Evolutionary conservation across 2,888 invertebrate genomes (phyloP).

Genomic region (Spialia ferax): DNA sequence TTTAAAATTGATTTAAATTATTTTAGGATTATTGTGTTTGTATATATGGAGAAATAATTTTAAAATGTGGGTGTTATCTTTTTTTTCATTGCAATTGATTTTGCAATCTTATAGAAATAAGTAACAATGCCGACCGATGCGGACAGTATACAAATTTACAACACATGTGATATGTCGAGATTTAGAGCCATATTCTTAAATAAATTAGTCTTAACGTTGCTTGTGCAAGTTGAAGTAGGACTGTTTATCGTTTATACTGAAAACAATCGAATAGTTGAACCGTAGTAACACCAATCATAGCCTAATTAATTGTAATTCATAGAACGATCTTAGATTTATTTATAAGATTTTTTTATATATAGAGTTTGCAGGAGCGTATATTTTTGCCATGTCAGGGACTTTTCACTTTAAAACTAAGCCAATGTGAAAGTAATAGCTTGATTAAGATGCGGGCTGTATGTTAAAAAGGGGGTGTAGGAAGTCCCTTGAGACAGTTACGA

Average conservation of each 20-base stretch:
- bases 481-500: slow-evolving; percentile 42
- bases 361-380: slow-evolving; percentile 60
- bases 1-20: slow-evolving; percentile 29
- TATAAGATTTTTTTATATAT: slow-evolving; percentile 70
- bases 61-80: neutral
- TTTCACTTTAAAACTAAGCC: slow-evolving; percentile 11
- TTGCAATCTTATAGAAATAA: slow-evolving; percentile 16
- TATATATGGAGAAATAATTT: slow-evolving; percentile 35
- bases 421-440: slow-evolving; percentile 21
- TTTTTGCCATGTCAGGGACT: slow-evolving; percentile 40
- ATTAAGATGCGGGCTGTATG: slow-evolving; percentile 14
- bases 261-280: slow-evolving; percentile 67
- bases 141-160: slow-evolving; percentile 44
- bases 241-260: slow-evolving; percentile 56
- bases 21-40: slow-evolving; percentile 40
- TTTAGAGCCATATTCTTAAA: slow-evolving; percentile 62
- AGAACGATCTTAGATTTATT: slow-evolving; percentile 81
- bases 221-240: slow-evolving; percentile 63
- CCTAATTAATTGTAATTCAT: slow-evolving; percentile 79
- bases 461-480: slow-evolving; percentile 12
- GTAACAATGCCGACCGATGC: slow-evolving; percentile 42
- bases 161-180: slow-evolving; percentile 62
- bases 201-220: slow-evolving; percentile 62
- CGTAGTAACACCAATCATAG: slow-evolving; percentile 85
- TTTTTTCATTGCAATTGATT: slow-evolving; percentile 1